Evolutionary conservation across 1,140 invertebrate genomes (phyloP).

Genomic region (Drosophila persimilis): DNA sequence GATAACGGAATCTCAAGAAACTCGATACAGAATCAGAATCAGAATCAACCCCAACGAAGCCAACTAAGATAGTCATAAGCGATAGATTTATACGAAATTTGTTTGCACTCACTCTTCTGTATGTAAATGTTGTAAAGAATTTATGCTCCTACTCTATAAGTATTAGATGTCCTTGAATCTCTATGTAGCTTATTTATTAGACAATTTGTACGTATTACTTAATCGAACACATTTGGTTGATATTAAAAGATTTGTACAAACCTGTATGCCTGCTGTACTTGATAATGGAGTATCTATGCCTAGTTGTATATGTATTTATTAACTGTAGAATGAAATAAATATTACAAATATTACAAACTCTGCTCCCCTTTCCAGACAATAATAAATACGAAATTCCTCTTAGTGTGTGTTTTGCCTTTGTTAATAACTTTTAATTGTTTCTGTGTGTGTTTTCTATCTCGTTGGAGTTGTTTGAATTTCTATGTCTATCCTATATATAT

Average conservation of each 20-base stretch:
- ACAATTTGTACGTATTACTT: constrained; percentile 28
- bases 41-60: constrained; percentile 51
- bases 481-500: constrained; percentile 9
- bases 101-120: not conserved
- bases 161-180: constrained; percentile 13
- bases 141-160: constrained; percentile 18
- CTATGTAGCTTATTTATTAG: constrained; percentile 28
- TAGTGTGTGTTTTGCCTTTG: constrained; percentile 35
- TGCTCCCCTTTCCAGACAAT: constrained; percentile 13
- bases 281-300: constrained; percentile 8
- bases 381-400: constrained; percentile 30
- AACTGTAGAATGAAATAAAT: constrained; percentile 43
- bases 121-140: constrained; percentile 33
- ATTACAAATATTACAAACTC: not conserved
- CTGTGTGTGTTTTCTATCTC: constrained; percentile 14
- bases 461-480: not conserved
- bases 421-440: constrained; percentile 29
- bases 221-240: constrained; percentile 27
- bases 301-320: constrained; percentile 39
- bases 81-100: constrained; percentile 4
- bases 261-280: constrained; percentile 20
- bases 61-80: constrained; percentile 40
- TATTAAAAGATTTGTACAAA: constrained; percentile 39
- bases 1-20: constrained; percentile 72
- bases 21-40: constrained; percentile 53